Conservation (phyloP, 2,113 vertebrate genomes). For the Leucopsar rothschildi region DNA sequence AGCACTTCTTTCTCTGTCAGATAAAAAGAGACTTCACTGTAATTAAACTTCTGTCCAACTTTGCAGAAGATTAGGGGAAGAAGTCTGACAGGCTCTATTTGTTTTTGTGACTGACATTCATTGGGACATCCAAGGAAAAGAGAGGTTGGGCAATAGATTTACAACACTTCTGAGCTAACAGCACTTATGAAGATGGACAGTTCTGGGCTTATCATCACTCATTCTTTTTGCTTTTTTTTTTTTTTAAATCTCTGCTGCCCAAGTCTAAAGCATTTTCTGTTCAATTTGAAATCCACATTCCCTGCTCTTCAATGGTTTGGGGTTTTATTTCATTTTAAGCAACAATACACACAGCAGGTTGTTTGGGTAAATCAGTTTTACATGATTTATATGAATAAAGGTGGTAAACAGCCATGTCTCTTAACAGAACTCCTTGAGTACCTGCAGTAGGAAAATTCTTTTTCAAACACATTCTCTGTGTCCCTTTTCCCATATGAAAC, state of each 20-base stretch:
- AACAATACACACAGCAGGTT: background rate
- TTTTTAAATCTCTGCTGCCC: background rate
- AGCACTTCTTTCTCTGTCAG: slow-evolving; percentile 28
- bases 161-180: background rate
- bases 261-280: background rate
- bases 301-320: background rate
- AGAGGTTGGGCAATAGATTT: background rate
- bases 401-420: background rate
- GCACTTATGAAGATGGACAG: background rate
- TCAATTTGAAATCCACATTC: background rate
- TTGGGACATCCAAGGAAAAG: background rate
- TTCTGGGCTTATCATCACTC: slow-evolving; percentile 9
- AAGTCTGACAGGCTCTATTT: slow-evolving; percentile 10
- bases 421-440: background rate
- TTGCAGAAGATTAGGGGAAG: slow-evolving; percentile 5
- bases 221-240: background rate
- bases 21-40: slow-evolving; percentile 52
- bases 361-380: background rate
- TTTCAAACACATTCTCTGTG: background rate
- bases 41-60: slow-evolving; percentile 41
- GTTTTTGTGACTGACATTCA: background rate
- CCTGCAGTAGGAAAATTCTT: background rate
- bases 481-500: background rate
- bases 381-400: background rate
- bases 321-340: background rate